Base-by-base conservation (phyloP, 2,888 invertebrate species). In the Cinara cedri region DNA sequence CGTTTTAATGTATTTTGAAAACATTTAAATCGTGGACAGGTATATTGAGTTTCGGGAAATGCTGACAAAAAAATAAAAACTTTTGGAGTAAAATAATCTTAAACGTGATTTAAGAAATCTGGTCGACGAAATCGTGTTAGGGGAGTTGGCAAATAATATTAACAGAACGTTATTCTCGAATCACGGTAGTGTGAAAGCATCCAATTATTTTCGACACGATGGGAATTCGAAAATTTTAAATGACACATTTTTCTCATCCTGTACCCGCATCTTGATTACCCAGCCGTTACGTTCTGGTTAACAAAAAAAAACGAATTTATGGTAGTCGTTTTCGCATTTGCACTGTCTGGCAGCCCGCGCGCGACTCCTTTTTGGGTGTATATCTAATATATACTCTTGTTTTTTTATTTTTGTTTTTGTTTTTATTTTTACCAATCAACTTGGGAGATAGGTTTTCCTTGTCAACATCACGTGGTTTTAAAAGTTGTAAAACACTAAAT, bases 131-230 rank as follows among this genome's bases (percentile, higher is more conserved):
- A 21, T 42, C 6, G 16, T 11, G 54, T 70, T 70, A 70, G 1
- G 42, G 19, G 10, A 42, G 42, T 42, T 19, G 19, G 0, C 21
- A 16, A 71, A 71, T 44, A 44, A 57, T 71, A 57, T 57, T 57
- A 57, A 57, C 72, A 24, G 24, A n/a, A 26, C 26, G 46, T 57
- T 44, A 60, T 44, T 60, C 24, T 46, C 60, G 11, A 72, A 57
- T 21, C 46, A 21, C 21, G 19, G 46, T 13, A 13, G 26, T 16
- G 44, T 13, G 13, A 71, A 8, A 46, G 60, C n/a, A 60, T 72
- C 44, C 72, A 49, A 72, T 72, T 60, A 60, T 72, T 72, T 72
- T 60, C 16, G 57, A 57, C 60, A 46, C 26, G 60, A 60, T 46
- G 19, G 26, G 60, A 60, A 72, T 72, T 72, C 46, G 10, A 46